Evolutionary conservation across 2,888 invertebrate species (phyloP).

Genomic region (Microctonus hyperodae): DNA sequence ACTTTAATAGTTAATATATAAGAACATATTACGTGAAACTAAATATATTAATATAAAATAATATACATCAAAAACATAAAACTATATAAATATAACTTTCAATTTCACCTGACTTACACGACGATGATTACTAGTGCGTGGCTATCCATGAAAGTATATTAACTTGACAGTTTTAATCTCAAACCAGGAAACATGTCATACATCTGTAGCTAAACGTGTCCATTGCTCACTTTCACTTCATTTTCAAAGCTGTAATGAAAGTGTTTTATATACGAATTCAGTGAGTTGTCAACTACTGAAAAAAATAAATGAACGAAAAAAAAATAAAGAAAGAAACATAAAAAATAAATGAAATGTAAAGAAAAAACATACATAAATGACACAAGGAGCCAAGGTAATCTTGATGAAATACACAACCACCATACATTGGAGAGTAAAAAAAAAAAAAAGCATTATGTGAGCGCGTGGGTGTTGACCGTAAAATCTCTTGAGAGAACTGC

Average conservation of each 20-base stretch:
- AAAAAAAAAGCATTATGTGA: conserved; percentile 5
- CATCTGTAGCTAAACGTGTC: conserved; percentile 17
- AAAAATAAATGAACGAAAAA: background rate
- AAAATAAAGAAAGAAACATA: background rate
- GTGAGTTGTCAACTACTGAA: background rate
- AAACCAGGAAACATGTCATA: conserved; percentile 25
- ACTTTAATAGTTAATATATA: conserved; percentile 29
- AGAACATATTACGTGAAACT: conserved; percentile 12
- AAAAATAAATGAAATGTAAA: background rate
- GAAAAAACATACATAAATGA: background rate
- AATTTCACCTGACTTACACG: conserved; percentile 32
- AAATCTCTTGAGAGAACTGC: conserved; percentile 27
- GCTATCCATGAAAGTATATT: conserved; percentile 38
- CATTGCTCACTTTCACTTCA: conserved; percentile 27
- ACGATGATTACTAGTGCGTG: conserved; percentile 44
- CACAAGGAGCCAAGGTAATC: background rate
- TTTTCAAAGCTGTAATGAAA: conserved; percentile 17
- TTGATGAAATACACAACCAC: background rate
- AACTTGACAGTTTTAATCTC: conserved; percentile 2
- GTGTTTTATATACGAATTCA: background rate
- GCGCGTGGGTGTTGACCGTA: conserved; percentile 27
- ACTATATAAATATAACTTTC: conserved; percentile 33
- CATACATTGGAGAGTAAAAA: conserved; percentile 8
- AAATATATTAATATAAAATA: background rate
- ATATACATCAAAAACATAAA: conserved; percentile 36